Base-by-base conservation (phyloP, 2,113 vertebrate species). In the Poeciliopsis turrubarensis region DNA sequence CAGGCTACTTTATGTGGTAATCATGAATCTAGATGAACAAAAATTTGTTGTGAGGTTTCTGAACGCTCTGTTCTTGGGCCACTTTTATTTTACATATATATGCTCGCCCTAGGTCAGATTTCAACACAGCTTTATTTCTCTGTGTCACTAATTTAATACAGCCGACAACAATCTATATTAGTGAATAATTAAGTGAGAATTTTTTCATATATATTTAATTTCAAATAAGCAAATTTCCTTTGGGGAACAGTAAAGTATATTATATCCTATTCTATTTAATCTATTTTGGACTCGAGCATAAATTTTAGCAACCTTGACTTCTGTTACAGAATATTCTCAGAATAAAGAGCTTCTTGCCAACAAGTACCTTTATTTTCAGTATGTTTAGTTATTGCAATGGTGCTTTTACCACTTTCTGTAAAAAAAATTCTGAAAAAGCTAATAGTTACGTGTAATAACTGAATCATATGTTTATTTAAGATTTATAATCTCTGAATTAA, bases 401-500 rank as follows among this genome's bases (percentile, higher is more conserved):
- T 11, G 22, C 2, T 8, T 25, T n/a, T 57, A n/a, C 25, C 3
- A 9, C 2, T 57, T 8, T 25, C 22, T 57, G 22, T 57, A 57
- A 57, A 57, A 39, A 41, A 41, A 15, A 13, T 25, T 68, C 65
- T 73, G 60, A 85, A 54, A 68, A 39, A 85, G 51, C 60, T 1
- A 5, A 84, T 68, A 79, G 30, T 76, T 0, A 82, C 72, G 39
- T 17, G 26, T 51, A 60, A 60, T 51, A 68, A 68, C 74, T 80
- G 74, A 87, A 60, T 90, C 73, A 62, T 82, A 15, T 61, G 47
- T 78, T 87, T 75, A 54, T 81, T 82, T 84, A 86, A 87, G 77
- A 86, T 65, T 82, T 65, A 75, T 83, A 15, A 22, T 62, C 32
- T 77, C 10, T 29, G n/a, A 71, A 29, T 30, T n/a, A 72, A 54